Evolutionary conservation across 2,888 invertebrate genomes (phyloP), one percentile per base, ranked within the genome.

Genomic region (Apomyelois bistriatella): DNA sequence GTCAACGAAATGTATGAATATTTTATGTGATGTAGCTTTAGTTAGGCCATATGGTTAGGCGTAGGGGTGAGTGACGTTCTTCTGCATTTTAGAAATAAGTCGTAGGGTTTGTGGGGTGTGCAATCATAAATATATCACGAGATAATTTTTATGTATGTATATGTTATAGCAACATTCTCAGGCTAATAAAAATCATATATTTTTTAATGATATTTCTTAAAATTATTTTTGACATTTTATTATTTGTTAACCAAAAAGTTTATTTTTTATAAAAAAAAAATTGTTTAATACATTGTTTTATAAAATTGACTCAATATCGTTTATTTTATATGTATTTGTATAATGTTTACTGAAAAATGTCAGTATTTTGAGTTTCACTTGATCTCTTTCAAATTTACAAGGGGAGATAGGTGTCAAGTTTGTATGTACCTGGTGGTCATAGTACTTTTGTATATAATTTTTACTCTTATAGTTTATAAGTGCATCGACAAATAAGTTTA

Each of bases 11-110:
- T 48, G 56, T 56, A 60, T 58, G 68, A 76, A 69, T 73, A 72
- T 79, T 72, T 68, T 70, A 72, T 85, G 85, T 86, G 85, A 86
- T 86, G 61, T 86, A 84, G 79, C 53, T 64, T 75, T 72, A 70
- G 59, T 53, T 72, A 68, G 62, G 41, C 22, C 22, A 22, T 22
- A 22, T 22, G 22, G 58, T 6, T 62, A 65, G 62, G 54, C n/a
- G n/a, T n/a, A 56, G 61, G 56, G 8, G 16, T 63, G 55, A 51
- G 61, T 58, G 52, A 55, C 8, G 53, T 40, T 56, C 53, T 58
- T 54, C 53, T 54, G 54, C 41, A 56, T 62, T 58, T 59, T 54
- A 46, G 43, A 36, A 16, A 17, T 37, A 57, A 61, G 61, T 61
- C 58, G 54, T 38, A 57, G 35, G 30, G 42, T 32, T 28, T 22